These are phyloP conservation scores for Falco cherrug DNA, from an alignment of 2,797 vertebrate species.

Conservation along the genomic window DNA sequence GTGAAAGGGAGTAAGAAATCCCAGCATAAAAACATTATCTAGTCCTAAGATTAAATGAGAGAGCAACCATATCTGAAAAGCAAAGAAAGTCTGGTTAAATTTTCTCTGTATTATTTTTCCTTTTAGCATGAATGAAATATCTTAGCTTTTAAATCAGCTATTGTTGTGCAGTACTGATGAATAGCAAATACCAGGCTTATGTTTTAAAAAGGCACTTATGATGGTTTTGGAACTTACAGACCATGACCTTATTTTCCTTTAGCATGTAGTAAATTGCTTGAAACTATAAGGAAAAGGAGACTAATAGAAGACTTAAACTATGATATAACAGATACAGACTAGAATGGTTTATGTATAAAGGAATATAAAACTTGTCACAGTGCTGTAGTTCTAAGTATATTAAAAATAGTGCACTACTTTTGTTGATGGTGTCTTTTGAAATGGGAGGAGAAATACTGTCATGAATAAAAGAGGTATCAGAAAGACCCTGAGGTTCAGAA, in stretches of 20 bases:
- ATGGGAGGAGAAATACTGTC: background rate
- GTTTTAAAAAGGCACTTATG: background rate
- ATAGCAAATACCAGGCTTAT: background rate
- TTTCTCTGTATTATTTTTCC: background rate
- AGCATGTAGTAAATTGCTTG: background rate
- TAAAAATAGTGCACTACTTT: background rate
- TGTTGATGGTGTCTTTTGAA: background rate
- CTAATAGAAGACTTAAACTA: background rate
- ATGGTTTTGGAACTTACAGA: constrained; percentile 5
- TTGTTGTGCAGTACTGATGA: background rate
- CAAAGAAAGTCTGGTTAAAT: background rate
- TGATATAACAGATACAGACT: background rate
- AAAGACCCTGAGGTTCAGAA: background rate
- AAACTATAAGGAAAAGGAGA: background rate
- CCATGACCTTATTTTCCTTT: background rate
- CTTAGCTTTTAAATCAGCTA: background rate
- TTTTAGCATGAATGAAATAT: background rate
- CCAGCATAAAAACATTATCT: background rate
- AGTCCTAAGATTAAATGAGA: background rate
- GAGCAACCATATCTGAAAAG: background rate
- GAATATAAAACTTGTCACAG: constrained; percentile 13
- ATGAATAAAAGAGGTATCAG: background rate
- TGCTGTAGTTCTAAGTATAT: background rate
- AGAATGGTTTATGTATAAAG: background rate
- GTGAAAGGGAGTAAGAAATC: background rate